These are phyloP conservation scores for Ctenosaura bakeri DNA, from an alignment of 2,797 vertebrate genomes.

Conservation along the genomic window DNA sequence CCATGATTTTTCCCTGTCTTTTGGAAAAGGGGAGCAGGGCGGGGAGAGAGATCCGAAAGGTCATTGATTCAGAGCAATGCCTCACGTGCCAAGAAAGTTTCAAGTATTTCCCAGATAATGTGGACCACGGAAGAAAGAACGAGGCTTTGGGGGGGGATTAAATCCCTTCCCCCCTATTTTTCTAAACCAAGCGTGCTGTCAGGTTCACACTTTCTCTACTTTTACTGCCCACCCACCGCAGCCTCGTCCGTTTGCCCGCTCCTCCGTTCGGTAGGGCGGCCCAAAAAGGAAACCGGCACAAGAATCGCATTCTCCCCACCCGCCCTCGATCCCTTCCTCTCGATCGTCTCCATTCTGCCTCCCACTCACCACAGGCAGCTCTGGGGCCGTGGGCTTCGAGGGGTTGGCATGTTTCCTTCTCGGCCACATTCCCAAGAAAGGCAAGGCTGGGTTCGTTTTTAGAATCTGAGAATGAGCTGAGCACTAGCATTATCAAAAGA, in stretches of 20 bases:
- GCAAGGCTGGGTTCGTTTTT: neutral
- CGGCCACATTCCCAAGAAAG: neutral
- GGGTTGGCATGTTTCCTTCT: neutral
- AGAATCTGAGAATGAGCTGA: no score
- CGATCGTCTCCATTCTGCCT: neutral
- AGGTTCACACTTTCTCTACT: constrained; percentile 40
- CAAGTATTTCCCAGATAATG: constrained; percentile 85
- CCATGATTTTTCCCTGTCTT: constrained; percentile 23
- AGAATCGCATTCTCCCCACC: neutral
- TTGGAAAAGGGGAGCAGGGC: neutral
- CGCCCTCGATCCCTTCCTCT: neutral
- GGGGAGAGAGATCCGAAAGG: constrained; percentile 60
- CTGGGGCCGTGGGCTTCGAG: neutral
- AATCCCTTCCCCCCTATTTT: constrained; percentile 47
- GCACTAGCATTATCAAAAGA: no score
- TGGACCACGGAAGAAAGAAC: constrained; percentile 65
- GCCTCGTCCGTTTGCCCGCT: constrained; percentile 21
- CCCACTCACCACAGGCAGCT: neutral
- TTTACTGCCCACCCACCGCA: constrained; percentile 43
- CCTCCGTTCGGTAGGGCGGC: constrained; percentile 17
- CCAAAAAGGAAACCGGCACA: neutral
- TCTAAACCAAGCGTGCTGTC: constrained; percentile 22
- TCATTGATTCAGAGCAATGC: constrained; percentile 67
- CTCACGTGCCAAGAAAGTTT: constrained; percentile 77
- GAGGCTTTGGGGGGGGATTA: constrained; percentile 33